Evolutionary conservation across 2,888 invertebrate species (phyloP), one percentile per base, ranked within the genome.

Genomic region (Gastrophysa polygoni): DNA sequence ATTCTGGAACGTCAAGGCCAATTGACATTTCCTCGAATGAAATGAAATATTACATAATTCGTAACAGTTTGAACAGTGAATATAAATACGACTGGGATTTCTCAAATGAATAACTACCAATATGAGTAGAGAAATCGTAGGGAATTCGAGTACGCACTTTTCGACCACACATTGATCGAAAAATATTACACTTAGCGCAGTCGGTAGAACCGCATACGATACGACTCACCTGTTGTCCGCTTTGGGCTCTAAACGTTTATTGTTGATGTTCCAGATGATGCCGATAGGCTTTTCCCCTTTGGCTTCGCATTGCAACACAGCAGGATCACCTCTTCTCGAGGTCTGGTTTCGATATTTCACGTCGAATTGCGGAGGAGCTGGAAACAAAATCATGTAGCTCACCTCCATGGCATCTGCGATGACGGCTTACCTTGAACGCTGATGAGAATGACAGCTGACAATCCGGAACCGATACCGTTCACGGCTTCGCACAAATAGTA

Each of bases 401-500:
- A n/a, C n/a, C n/a, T n/a, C n/a, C n/a, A 18, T 4, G 28, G 24
- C 11, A 16, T 11, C 17, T 24, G 24, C 24, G 4, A 24, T 24
- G 24, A 24, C 7, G 24, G 3, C 28, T 50, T 84, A 95, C 95
- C 93, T 86, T 96, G 96, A 43, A 97, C 96, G 72, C 93, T 95
- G 69, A 98, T 92, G 73, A 93, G 87, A 73, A 96, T 93, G 18
- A 97, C 95, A 71, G 96, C 96, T 57, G 96, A 97, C 29, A 97
- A 85, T 76, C 95, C 96, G 65, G 95, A 93, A 65, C 96, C 96
- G 74, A 98, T 96, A 73, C 96, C 95, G 82, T 98, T 98, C 50
- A 94, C 94, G 62, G 96, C 96, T 83, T 97, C 96, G 80, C 98
- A 98, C 46, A 97, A 85, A 81, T 96, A 97, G 79, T 95, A 95